Evolutionary conservation across 2,888 invertebrate genomes (phyloP).

Genomic region (Polymixis lichenea): DNA sequence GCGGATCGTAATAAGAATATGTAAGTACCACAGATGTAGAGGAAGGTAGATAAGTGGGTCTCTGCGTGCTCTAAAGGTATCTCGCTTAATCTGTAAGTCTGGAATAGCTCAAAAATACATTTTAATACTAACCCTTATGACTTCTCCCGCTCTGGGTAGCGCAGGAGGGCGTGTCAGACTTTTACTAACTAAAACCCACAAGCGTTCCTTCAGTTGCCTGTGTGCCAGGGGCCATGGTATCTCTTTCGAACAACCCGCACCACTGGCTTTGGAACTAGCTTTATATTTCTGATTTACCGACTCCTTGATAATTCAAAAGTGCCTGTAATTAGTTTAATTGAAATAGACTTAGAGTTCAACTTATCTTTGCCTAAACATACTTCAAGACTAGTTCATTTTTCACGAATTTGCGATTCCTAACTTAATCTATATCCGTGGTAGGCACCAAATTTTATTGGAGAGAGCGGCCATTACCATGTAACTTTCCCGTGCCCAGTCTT

Average conservation of each 20-base stretch:
- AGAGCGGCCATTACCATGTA: conserved; percentile 50
- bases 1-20: conserved; percentile 47
- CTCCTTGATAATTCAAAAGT: neutral
- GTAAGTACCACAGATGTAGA: conserved; percentile 35
- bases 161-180: too few species aligned
- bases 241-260: too few species aligned
- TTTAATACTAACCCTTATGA: neutral
- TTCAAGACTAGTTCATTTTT: neutral
- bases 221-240: too few species aligned
- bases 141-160: too few species aligned
- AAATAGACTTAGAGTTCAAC: neutral
- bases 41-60: conserved; percentile 16
- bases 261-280: neutral
- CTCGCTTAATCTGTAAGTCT: conserved; percentile 10
- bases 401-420: neutral
- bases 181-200: too few species aligned
- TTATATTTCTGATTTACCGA: neutral
- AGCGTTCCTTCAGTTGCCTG: too few species aligned
- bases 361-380: neutral
- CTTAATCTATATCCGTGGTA: conserved; percentile 8
- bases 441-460: conserved; percentile 58
- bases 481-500: conserved; percentile 59
- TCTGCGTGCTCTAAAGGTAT: neutral
- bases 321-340: neutral
- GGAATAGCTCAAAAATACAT: conserved; percentile 4